Conservation (phyloP, 2,888 invertebrate genomes). For the Acanthopleura granulata region DNA sequence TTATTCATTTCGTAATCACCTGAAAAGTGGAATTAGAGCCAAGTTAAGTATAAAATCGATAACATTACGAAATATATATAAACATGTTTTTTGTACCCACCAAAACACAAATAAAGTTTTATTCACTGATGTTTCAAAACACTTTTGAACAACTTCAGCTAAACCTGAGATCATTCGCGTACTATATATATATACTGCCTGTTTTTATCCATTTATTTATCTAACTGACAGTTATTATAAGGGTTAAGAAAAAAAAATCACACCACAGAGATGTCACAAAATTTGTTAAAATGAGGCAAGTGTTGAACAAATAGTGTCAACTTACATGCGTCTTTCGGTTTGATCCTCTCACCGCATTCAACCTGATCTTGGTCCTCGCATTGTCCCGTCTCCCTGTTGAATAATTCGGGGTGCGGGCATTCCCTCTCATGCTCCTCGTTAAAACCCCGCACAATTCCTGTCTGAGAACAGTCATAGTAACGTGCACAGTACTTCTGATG, state of each 20-base stretch:
- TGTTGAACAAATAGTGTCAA: slow-evolving; percentile 11
- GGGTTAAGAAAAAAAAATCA: too few relatives aligned
- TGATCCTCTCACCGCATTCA: slow-evolving; percentile 40
- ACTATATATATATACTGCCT: too few relatives aligned
- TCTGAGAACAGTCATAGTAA: slow-evolving; percentile 41
- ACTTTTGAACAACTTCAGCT: too few relatives aligned
- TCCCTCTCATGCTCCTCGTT: slow-evolving; percentile 31
- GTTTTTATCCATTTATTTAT: too few relatives aligned
- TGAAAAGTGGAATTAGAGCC: neutral
- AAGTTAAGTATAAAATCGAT: too few relatives aligned
- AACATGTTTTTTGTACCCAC: too few relatives aligned
- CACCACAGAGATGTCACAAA: too few relatives aligned
- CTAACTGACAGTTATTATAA: too few relatives aligned
- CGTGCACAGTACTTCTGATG: slow-evolving; percentile 48
- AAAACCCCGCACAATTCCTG: neutral
- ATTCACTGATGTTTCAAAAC: too few relatives aligned
- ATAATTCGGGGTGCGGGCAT: slow-evolving; percentile 47
- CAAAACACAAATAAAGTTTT: too few relatives aligned
- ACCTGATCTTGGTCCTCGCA: slow-evolving; percentile 43
- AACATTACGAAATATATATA: too few relatives aligned
- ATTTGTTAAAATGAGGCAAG: neutral
- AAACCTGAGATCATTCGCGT: too few relatives aligned
- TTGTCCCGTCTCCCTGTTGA: slow-evolving; percentile 39
- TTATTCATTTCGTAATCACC: slow-evolving; percentile 6
- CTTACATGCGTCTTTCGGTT: slow-evolving; percentile 54